phyloP scores from a whole-genome alignment of 1,140 invertebrate genomes.

The Pseudomyrmex cubaensis region DNA sequence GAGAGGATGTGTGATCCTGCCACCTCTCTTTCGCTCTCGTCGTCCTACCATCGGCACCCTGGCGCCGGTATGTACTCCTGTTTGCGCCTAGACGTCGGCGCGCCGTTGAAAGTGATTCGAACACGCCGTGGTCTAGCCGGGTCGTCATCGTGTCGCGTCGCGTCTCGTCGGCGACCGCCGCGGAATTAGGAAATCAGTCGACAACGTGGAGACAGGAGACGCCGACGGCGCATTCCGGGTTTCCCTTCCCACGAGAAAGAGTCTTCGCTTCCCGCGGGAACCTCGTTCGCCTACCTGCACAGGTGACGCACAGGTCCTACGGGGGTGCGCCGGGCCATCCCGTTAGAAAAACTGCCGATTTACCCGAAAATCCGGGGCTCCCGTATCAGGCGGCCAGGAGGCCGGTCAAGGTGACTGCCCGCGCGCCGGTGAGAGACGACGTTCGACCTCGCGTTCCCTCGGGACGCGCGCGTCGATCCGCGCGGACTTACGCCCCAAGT shows the following conservation, averaged over 20 bases:
- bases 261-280: not conserved
- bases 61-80: constrained; percentile 54
- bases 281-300: constrained; percentile 12
- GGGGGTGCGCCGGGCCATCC: constrained; percentile 66
- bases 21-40: constrained; percentile 11
- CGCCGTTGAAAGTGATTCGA: constrained; percentile 61
- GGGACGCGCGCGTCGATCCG: constrained; percentile 30
- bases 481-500: not conserved
- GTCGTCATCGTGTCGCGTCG: not conserved
- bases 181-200: constrained; percentile 54
- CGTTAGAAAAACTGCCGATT: constrained; percentile 80
- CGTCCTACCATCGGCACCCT: constrained; percentile 1
- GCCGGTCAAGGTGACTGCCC: constrained; percentile 48
- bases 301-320: constrained; percentile 60
- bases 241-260: not conserved
- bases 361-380: constrained; percentile 81
- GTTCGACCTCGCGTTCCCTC: constrained; percentile 38
- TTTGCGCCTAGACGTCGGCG: constrained; percentile 40
- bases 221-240: not conserved
- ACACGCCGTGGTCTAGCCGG: constrained; percentile 19
- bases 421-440: not conserved
- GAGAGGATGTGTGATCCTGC: not conserved
- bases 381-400: constrained; percentile 77
- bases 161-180: constrained; percentile 8
- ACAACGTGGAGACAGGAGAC: constrained; percentile 5